Conservation (phyloP, 2,113 vertebrate species). For the Muscicapa adusta region DNA sequence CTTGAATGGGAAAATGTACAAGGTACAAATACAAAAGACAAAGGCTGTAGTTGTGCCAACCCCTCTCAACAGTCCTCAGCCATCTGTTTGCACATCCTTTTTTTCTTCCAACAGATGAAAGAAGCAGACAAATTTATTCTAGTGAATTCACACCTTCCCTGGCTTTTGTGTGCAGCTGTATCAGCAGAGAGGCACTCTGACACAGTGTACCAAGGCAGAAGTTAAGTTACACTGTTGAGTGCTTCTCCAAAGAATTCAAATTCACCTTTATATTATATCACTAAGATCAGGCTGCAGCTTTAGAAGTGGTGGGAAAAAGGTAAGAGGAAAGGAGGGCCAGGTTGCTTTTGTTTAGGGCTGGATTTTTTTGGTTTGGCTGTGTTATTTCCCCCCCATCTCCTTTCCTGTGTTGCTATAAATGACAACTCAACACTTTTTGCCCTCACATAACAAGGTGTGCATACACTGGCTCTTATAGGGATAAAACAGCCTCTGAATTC, state of each 20-base stretch:
- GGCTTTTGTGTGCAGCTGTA: neutral
- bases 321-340: accelerated
- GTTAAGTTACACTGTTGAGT: neutral
- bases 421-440: neutral
- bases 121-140: neutral
- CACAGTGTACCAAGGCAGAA: neutral
- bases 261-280: neutral
- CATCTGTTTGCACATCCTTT: neutral
- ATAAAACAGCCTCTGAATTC: neutral
- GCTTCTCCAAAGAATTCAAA: neutral
- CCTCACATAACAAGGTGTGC: neutral
- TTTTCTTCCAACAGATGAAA: neutral
- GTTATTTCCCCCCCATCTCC: neutral
- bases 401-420: neutral
- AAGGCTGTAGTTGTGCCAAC: neutral
- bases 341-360: neutral
- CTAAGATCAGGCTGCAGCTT: neutral
- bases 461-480: neutral
- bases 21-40: neutral
- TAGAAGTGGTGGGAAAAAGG: neutral
- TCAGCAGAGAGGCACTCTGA: neutral
- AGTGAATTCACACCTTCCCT: neutral
- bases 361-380: neutral
- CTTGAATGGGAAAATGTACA: accelerated
- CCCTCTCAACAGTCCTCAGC: neutral